Percentiles rank a stretch among this genome's conserved stretches.
phyloP scores from a whole-genome alignment of 2,888 invertebrate genomes.

The Monopis laevigella region DNA sequence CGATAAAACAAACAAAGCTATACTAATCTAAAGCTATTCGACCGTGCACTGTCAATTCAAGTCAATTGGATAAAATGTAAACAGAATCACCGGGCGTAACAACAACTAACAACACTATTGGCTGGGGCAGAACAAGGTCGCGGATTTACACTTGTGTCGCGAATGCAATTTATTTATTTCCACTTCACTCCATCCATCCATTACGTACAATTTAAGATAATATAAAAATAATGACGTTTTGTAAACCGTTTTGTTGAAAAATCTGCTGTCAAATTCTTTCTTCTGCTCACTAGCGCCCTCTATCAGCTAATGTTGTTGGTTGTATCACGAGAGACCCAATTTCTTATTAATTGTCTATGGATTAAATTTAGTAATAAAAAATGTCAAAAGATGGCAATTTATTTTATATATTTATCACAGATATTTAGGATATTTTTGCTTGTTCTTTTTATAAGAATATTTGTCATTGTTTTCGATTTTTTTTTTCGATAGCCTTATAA shows the following conservation, averaged over 20 bases:
- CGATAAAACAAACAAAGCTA: no score
- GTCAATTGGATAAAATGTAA: slow-evolving; percentile 32
- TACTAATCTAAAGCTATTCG: not conserved
- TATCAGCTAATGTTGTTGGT: not conserved
- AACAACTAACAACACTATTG: slow-evolving; percentile 34
- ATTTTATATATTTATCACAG: no score
- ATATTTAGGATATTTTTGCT: no score
- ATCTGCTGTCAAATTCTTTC: no score
- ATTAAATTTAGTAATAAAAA: not conserved
- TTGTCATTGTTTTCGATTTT: no score
- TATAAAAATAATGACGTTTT: no score
- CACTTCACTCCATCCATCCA: slow-evolving; percentile 1
- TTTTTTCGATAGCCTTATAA: no score
- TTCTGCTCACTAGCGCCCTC: not conserved
- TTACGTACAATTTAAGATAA: no score
- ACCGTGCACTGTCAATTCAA: not conserved
- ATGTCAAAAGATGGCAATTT: no score
- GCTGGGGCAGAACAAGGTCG: slow-evolving; percentile 36
- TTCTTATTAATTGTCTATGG: slow-evolving; percentile 8
- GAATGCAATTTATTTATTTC: slow-evolving; percentile 29
- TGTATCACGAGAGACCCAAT: slow-evolving; percentile 2
- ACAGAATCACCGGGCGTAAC: slow-evolving; percentile 47
- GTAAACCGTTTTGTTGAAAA: no score
- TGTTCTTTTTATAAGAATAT: no score
- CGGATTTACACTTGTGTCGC: slow-evolving; percentile 28